Base-by-base conservation (phyloP, 1,140 invertebrate genomes). In the Paramacrobiotus metropolitanus region DNA sequence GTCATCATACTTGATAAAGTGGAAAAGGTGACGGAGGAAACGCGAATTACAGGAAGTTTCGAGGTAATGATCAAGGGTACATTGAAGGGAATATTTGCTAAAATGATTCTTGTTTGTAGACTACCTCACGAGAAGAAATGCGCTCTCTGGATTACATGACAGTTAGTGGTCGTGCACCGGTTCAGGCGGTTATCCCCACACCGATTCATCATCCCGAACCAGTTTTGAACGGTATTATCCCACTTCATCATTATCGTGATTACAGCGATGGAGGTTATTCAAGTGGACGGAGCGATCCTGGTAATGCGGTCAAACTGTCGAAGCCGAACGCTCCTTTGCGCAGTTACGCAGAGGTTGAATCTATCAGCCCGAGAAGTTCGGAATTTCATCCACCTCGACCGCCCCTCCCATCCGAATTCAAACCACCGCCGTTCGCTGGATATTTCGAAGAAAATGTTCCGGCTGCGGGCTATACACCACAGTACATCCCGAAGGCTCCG, bases 11-110 rank as follows among this genome's bases (percentile, higher is more conserved):
- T 63, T 63, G 30, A 59, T 60, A n/a, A 15, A 62, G 20, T 30
- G 65, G 48, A 66, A 67, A 44, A 67, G 66, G 61, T 48, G 65
- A 21, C 60, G 62, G n/a, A 61, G 61, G 30, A 62, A 65, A 31
- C 60, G 63, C 21, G 55, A 63, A 29, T 63, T 44, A 9, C 62
- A 65, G n/a, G 62, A 30, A n/a, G 34, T 9, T 40, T 40, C n/a
- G 34, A 40, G 34, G 34, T 40, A 40, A 40, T 9, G n/a, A 40
- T 9, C 34, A 9, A 40, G 9, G 34, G 9, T 9, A n/a, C n/a
- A n/a, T 40, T n/a, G n/a, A n/a, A n/a, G n/a, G n/a, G n/a, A n/a
- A n/a, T n/a, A n/a, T n/a, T n/a, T n/a, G n/a, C n/a, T n/a, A n/a
- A n/a, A n/a, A n/a, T n/a, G n/a, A n/a, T n/a, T n/a, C n/a, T n/a